Conservation (phyloP, 2,888 invertebrate genomes). For the Halocaridina rubra region DNA sequence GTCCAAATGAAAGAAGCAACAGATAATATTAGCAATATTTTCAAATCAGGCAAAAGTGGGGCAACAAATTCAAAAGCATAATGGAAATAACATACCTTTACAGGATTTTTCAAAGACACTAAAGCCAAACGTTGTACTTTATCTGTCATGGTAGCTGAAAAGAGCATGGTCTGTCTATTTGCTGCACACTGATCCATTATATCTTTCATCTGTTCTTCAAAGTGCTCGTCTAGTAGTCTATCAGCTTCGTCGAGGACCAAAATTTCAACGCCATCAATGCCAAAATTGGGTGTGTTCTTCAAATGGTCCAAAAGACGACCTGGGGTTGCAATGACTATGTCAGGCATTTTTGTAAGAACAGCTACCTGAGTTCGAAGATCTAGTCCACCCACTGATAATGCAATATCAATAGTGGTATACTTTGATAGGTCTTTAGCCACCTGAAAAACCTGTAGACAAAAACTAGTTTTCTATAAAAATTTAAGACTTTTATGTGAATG, state of each 20-base stretch:
- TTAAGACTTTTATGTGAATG: too few relatives aligned
- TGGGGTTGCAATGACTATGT: constrained; percentile 97
- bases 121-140: constrained; percentile 93
- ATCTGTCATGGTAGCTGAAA: constrained; percentile 99
- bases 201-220: constrained; percentile 99
- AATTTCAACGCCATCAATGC: constrained; percentile 84
- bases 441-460: constrained; percentile 79
- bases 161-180: constrained; percentile 94
- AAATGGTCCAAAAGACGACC: constrained; percentile 97
- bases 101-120: constrained; percentile 91
- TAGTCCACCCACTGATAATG: constrained; percentile 87
- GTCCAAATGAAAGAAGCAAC: too few relatives aligned
- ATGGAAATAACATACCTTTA: constrained; percentile 72
- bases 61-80: too few relatives aligned
- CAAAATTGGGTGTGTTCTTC: constrained; percentile 93
- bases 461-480: background rate
- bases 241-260: constrained; percentile 83
- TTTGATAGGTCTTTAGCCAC: constrained; percentile 92
- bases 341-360: constrained; percentile 88
- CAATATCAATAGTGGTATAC: constrained; percentile 79
- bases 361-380: constrained; percentile 81
- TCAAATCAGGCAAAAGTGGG: too few relatives aligned
- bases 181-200: constrained; percentile 92
- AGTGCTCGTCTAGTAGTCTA: constrained; percentile 97
- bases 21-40: too few relatives aligned